Conservation (phyloP, 2,888 invertebrate species). For the Hypomecis atomaria region DNA sequence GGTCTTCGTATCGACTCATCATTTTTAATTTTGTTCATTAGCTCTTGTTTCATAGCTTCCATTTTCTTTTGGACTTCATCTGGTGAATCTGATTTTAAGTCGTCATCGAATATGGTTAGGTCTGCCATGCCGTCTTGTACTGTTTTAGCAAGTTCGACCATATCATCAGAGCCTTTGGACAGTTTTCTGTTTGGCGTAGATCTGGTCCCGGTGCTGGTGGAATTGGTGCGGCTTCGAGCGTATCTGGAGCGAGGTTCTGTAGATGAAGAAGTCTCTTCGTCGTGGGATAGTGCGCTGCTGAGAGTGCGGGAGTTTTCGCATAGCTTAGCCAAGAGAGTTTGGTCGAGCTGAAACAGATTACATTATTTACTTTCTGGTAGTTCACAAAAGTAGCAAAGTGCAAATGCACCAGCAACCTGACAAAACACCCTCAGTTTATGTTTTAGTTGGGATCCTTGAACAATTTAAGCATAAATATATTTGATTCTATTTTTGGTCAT, state of each 20-base stretch:
- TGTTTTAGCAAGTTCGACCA: conserved; percentile 80
- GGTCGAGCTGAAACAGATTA: conserved; percentile 62
- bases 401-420: too few species aligned
- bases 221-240: conserved; percentile 62
- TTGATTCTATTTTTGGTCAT: too few species aligned
- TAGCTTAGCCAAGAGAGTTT: conserved; percentile 64
- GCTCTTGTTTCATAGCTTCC: conserved; percentile 69
- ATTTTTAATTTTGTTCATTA: conserved; percentile 73
- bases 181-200: conserved; percentile 61
- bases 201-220: conserved; percentile 62
- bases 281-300: conserved; percentile 71
- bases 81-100: conserved; percentile 55
- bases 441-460: too few species aligned
- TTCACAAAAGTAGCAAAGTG: too few species aligned
- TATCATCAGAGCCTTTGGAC: conserved; percentile 72
- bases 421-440: too few species aligned
- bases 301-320: conserved; percentile 73
- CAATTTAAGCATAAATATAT: too few species aligned
- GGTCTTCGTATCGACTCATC: conserved; percentile 63
- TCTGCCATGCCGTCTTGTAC: conserved; percentile 84
- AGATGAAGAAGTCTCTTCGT: conserved; percentile 72
- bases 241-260: conserved; percentile 69
- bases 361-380: too few species aligned
- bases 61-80: conserved; percentile 71
- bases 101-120: conserved; percentile 70